phyloP scores from a whole-genome alignment of 2,797 vertebrate genomes.

The Fratercula arctica region DNA sequence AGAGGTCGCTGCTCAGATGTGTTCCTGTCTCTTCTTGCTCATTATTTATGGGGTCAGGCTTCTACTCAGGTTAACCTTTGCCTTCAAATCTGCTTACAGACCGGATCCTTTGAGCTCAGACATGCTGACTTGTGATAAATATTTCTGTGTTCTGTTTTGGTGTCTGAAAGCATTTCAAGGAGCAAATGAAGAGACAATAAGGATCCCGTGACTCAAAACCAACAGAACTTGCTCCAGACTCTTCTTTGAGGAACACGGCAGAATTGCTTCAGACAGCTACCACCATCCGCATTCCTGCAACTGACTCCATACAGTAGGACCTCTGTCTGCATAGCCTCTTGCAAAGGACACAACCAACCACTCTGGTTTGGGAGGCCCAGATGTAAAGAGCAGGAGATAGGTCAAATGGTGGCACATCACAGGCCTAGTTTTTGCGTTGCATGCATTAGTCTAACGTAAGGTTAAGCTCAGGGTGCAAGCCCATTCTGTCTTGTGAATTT shows the following conservation, averaged over 20 bases:
- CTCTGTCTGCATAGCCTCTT: not conserved
- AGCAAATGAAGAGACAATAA: not conserved
- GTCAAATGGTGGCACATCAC: not conserved
- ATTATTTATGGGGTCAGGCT: not conserved
- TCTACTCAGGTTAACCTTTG: constrained; percentile 9
- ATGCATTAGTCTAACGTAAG: not conserved
- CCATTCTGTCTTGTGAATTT: not conserved
- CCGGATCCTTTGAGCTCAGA: not conserved
- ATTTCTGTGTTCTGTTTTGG: not conserved
- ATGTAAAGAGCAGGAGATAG: not conserved
- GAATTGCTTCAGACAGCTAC: not conserved
- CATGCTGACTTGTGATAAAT: not conserved
- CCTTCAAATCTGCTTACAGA: not conserved
- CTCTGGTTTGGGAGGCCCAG: not conserved
- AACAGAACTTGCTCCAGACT: not conserved
- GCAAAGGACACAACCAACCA: not conserved
- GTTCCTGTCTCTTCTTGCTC: not conserved
- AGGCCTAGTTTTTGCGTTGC: not conserved
- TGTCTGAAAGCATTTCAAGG: not conserved
- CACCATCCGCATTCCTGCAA: not conserved
- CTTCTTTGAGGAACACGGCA: not conserved
- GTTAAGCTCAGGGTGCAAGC: not conserved
- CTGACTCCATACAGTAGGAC: no score
- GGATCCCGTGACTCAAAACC: not conserved
- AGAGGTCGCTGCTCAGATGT: not conserved